phyloP scores from a whole-genome alignment of 2,888 invertebrate species.

The Encarsia formosa region DNA sequence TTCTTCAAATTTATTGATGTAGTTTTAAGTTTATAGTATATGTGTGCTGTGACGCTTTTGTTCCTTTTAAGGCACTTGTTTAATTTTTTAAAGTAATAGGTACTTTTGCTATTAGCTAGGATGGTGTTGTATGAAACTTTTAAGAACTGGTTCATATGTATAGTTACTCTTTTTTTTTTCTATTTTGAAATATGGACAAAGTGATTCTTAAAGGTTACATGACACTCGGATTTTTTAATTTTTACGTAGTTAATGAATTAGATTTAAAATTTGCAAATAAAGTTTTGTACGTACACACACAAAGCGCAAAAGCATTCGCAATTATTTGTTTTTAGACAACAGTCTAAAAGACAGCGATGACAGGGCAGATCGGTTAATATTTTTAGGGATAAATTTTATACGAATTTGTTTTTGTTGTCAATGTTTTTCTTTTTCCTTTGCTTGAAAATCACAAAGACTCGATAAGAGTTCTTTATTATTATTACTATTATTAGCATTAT shows the following conservation, averaged over 20 bases:
- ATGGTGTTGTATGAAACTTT: slow-evolving; percentile 5
- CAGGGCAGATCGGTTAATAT: slow-evolving; percentile 20
- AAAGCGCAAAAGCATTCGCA: slow-evolving; percentile 13
- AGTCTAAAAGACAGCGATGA: too few species aligned
- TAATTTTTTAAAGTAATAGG: neutral
- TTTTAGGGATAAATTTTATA: slow-evolving; percentile 23
- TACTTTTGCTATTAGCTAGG: slow-evolving; percentile 5
- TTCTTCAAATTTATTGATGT: slow-evolving; percentile 1
- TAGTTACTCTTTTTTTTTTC: slow-evolving; percentile 11
- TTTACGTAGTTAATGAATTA: slow-evolving; percentile 18
- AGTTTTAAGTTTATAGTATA: slow-evolving; percentile 16
- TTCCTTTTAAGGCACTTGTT: slow-evolving; percentile 15
- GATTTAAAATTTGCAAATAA: slow-evolving; percentile 10
- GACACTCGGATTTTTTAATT: slow-evolving; percentile 17
- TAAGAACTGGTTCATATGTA: slow-evolving; percentile 5
- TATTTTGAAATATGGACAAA: slow-evolving; percentile 8
- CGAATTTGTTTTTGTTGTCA: slow-evolving; percentile 20
- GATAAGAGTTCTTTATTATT: too few species aligned
- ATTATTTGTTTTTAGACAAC: slow-evolving; percentile 15
- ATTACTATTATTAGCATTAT: too few species aligned
- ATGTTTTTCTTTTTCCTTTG: slow-evolving; percentile 8
- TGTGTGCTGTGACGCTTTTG: slow-evolving; percentile 23
- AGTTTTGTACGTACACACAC: slow-evolving; percentile 13
- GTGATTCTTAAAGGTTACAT: slow-evolving; percentile 5
- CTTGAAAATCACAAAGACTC: too few species aligned